Percentiles rank a stretch among this genome's conserved stretches.
Conservation (phyloP, 2,888 invertebrate species). For the Norana najaformis region DNA sequence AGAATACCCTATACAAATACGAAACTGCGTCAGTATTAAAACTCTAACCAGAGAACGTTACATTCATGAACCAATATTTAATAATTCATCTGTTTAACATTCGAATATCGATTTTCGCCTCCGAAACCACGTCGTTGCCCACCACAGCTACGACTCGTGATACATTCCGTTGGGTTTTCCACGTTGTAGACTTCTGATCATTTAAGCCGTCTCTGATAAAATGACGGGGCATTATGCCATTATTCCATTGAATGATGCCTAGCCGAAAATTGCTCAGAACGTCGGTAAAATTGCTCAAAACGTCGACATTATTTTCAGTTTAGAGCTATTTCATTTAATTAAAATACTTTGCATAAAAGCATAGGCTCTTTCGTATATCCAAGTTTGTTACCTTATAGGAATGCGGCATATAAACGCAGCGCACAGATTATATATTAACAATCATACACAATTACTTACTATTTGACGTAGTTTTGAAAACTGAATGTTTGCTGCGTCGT, state of each 20-base stretch:
- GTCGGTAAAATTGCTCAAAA: background rate
- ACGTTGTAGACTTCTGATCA: too few species aligned
- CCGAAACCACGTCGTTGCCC: background rate
- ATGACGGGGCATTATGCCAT: background rate
- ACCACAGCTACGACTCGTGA: background rate
- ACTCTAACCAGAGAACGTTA: too few species aligned
- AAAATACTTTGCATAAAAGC: too few species aligned
- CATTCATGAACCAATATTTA: background rate
- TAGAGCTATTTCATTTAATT: background rate
- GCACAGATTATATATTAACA: background rate
- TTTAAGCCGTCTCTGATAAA: too few species aligned
- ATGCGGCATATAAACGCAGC: background rate
- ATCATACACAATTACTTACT: too few species aligned
- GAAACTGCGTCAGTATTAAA: background rate
- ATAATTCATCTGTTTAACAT: constrained; percentile 3
- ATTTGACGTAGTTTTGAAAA: too few species aligned
- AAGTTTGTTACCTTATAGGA: background rate
- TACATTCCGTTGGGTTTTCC: background rate
- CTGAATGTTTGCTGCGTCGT: too few species aligned
- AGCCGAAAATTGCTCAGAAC: background rate
- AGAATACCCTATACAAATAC: background rate
- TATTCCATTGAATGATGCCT: background rate
- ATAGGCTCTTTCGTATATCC: background rate
- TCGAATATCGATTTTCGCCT: background rate
- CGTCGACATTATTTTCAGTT: background rate